A percentile compares a stretch with the other conserved stretches of the same genome.
phyloP scores from a whole-genome alignment of 37 sponge, comb jelly and placozoan genomes.

The Halichondria panicea region DNA sequence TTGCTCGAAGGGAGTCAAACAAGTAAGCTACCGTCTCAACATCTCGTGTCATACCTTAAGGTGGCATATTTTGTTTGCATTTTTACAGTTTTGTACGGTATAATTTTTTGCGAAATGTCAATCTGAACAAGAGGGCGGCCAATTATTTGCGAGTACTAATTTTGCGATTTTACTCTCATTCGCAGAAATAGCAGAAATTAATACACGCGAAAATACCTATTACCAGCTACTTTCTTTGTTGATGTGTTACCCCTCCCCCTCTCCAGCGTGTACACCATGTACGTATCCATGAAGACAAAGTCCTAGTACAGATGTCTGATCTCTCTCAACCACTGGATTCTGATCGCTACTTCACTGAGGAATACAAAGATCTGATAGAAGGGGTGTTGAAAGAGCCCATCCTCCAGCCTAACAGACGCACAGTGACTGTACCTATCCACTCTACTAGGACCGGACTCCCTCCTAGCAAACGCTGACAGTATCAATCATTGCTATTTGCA shows the following conservation, averaged over 20 bases:
- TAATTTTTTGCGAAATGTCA: no score
- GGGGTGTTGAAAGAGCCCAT: constrained; percentile 53
- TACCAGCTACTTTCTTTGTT: no score
- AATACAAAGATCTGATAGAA: constrained; percentile 60
- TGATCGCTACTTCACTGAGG: constrained; percentile 71
- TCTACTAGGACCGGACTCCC: constrained; percentile 49
- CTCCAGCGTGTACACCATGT: constrained; percentile 66
- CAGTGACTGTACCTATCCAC: constrained; percentile 56
- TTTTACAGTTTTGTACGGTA: no score
- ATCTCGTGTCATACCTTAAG: no score
- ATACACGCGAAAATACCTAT: no score
- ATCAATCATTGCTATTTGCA: no score
- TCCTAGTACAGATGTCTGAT: constrained; percentile 65
- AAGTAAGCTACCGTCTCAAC: constrained; percentile 14
- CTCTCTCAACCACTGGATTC: constrained; percentile 44
- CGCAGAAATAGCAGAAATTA: no score
- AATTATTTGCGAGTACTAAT: no score
- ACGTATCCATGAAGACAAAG: constrained; percentile 27
- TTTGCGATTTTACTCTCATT: no score
- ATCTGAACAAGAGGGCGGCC: no score
- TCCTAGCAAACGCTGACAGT: no score
- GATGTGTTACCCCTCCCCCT: not conserved
- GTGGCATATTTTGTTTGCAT: no score
- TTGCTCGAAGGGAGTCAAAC: constrained; percentile 84
- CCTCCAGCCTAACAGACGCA: constrained; percentile 1